Conservation (phyloP, 2,888 invertebrate genomes). For the Julus scandinavius region DNA sequence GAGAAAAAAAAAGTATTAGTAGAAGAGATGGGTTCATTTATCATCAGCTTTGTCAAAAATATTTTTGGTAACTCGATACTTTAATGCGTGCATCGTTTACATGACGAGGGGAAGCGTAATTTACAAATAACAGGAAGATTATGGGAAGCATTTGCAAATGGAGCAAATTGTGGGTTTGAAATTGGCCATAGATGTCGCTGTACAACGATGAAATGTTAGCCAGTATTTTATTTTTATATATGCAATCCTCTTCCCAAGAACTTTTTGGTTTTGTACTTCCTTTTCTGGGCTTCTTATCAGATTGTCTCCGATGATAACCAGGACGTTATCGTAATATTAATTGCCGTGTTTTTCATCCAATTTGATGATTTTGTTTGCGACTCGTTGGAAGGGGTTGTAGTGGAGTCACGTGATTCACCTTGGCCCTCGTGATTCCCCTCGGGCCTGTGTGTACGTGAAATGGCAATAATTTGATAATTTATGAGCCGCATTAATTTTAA, state of each 20-base stretch:
- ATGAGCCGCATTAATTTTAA: not conserved
- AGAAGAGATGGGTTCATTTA: too few relatives aligned
- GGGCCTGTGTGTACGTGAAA: not conserved
- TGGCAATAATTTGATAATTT: not conserved
- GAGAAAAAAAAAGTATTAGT: too few relatives aligned
- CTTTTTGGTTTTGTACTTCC: not conserved
- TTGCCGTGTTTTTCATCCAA: not conserved
- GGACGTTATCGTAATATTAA: slow-evolving; percentile 10
- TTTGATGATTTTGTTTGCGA: not conserved
- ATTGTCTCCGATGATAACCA: not conserved
- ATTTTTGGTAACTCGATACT: too few relatives aligned
- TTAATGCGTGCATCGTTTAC: too few relatives aligned
- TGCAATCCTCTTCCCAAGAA: not conserved
- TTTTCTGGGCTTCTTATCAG: not conserved
- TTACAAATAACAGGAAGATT: too few relatives aligned
- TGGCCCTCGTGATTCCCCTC: not conserved
- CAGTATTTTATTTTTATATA: not conserved
- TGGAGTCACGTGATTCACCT: not conserved
- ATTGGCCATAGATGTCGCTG: too few relatives aligned
- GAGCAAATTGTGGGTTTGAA: too few relatives aligned
- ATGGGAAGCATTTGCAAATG: too few relatives aligned
- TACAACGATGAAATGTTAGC: not conserved
- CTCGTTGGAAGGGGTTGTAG: not conserved
- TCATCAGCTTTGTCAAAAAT: too few relatives aligned
- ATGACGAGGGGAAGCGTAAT: too few relatives aligned